Conservation (phyloP, 2,888 invertebrate genomes). For the Crepidodera aurea region DNA sequence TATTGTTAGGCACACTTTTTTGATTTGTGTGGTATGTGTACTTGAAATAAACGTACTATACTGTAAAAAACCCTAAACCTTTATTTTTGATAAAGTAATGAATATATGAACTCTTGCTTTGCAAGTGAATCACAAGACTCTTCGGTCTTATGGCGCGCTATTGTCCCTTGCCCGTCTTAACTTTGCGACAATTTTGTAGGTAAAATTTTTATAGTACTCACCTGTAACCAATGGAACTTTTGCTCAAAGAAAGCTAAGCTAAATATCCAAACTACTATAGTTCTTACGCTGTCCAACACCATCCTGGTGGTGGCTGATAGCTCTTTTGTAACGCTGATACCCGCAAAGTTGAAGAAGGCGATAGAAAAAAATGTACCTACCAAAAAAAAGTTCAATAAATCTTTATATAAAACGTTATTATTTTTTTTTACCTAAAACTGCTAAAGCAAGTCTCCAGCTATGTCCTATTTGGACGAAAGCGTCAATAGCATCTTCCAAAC, state of each 20-base stretch:
- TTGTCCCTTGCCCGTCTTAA: too few species aligned
- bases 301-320: conserved; percentile 75
- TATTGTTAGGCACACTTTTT: too few species aligned
- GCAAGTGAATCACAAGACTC: too few species aligned
- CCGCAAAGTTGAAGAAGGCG: conserved; percentile 75
- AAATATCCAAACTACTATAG: conserved; percentile 88
- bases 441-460: conserved; percentile 68
- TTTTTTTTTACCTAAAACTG: conserved; percentile 68
- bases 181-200: too few species aligned
- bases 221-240: conserved; percentile 78
- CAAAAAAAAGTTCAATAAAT: neutral
- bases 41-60: neutral
- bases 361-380: conserved; percentile 83
- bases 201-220: conserved; percentile 47
- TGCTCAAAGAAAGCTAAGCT: conserved; percentile 82
- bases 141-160: too few species aligned
- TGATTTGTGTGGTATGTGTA: too few species aligned
- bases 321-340: conserved; percentile 85
- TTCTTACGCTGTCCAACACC: conserved; percentile 65
- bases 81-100: too few species aligned
- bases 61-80: too few species aligned
- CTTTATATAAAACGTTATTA: neutral
- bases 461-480: conserved; percentile 83
- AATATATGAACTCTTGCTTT: too few species aligned
- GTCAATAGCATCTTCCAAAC: conserved; percentile 86